Evolutionary conservation across 1,140 invertebrate species (phyloP), one percentile per base, ranked within the genome.

Genomic region (Anagrus nilaparvatae): DNA sequence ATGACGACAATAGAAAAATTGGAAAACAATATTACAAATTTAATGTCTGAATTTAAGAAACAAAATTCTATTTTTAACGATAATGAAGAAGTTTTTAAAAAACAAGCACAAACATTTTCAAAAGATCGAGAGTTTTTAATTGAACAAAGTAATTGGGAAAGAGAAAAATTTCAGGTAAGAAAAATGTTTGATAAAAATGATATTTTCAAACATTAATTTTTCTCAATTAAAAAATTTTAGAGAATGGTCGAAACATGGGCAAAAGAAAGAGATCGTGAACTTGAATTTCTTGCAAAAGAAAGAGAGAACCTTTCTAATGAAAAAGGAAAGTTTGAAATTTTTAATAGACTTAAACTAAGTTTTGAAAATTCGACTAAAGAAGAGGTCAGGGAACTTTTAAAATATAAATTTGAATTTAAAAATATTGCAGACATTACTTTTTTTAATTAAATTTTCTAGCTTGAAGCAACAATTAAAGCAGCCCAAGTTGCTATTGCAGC

Each of bases 61-160:
- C 58, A 57, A 40, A 58, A 48, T 45, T 13, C 19, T 5, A 36
- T 50, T 19, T 49, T 53, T 5, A 50, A 50, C 16, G 53, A 63
- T 29, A 43, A 43, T 21, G 54, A 65, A 52, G 55, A 58, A 45
- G 50, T 42, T 13, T 16, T 61, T 13, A 56, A 54, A 33, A 52
- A 47, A 3, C 53, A 44, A 40, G 56, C 63, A 49, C 47, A 59
- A 30, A 36, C 42, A 7, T 39, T 67, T 7, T 40, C 57, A 1
- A 54, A 44, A 23, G 65, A 68, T 27, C 58, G 51, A 47, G 58
- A 67, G 47, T 46, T 61, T 10, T 57, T 65, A 24, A 46, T 56
- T 20, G 58, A 68, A 25, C 61, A 66, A 41, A 52, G 49, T 8
- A 58, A 58, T 31, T 67, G 58, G 61, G 64, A 65, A 42, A 53